Conservation (phyloP, 2,888 invertebrate genomes). For the Lottia scabra region DNA sequence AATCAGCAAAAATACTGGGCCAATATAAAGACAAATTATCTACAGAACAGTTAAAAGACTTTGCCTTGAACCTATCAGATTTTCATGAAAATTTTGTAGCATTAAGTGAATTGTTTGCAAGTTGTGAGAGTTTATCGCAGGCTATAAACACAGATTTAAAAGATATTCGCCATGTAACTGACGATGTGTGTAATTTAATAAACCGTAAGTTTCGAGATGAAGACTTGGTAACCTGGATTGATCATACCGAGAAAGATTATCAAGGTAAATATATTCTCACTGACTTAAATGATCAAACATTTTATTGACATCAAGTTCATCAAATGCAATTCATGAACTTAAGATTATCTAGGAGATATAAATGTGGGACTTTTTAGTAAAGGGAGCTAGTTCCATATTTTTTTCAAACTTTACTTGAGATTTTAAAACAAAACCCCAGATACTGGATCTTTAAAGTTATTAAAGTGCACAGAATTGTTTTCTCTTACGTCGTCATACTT, state of each 20-base stretch:
- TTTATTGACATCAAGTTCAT: no score
- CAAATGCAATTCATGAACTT: no score
- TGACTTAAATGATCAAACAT: no score
- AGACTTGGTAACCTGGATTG: constrained; percentile 44
- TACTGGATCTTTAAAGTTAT: no score
- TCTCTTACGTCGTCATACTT: no score
- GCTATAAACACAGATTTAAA: constrained; percentile 39
- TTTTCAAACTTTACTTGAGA: no score
- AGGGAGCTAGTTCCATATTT: no score
- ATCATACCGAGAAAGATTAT: constrained; percentile 32
- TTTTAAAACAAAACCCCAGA: no score
- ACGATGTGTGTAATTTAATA: constrained; percentile 37
- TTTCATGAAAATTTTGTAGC: constrained; percentile 42
- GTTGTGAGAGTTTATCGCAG: constrained; percentile 31
- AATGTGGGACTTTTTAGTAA: no score
- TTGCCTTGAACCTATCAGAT: constrained; percentile 39
- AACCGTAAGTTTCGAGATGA: constrained; percentile 43
- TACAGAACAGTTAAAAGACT: constrained; percentile 37
- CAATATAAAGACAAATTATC: constrained; percentile 35
- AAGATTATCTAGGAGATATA: no score
- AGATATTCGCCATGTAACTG: constrained; percentile 36
- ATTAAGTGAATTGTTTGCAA: constrained; percentile 38
- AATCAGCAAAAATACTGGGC: constrained; percentile 37
- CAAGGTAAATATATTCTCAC: constrained; percentile 28
- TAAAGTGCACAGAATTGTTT: no score